Evolutionary conservation across 2,113 vertebrate species (phyloP).

Genomic region (Hemiscyllium ocellatum): DNA sequence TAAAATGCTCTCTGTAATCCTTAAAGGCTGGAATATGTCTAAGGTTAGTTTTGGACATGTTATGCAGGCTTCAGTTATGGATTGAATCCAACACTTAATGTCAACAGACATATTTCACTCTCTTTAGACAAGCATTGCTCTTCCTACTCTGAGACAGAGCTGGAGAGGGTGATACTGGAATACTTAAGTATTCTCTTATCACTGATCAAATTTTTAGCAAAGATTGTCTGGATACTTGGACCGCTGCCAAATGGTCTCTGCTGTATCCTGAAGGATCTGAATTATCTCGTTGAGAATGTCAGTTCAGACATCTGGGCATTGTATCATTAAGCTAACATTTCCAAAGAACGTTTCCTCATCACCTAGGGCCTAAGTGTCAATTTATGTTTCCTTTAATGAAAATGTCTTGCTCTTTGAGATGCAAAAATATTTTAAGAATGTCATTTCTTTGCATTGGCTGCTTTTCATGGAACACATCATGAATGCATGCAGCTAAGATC

Average conservation of each 20-base stretch:
- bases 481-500: background rate
- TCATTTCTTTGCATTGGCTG: slow-evolving; percentile 24
- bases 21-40: background rate
- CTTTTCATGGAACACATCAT: background rate
- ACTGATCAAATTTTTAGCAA: background rate
- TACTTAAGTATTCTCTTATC: background rate
- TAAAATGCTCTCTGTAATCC: background rate
- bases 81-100: background rate
- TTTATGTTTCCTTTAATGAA: background rate
- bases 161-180: background rate
- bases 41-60: background rate
- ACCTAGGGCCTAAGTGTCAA: background rate
- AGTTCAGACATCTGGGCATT: background rate
- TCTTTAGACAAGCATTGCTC: background rate
- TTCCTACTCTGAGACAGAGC: background rate
- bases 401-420: background rate
- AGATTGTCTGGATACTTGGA: background rate
- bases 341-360: background rate
- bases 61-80: background rate
- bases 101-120: background rate
- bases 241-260: background rate
- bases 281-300: slow-evolving; percentile 10
- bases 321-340: background rate
- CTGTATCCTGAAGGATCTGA: background rate
- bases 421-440: background rate